These are phyloP conservation scores for Halocynthia roretzi DNA, from an alignment of 23 tunicate genomes.

Conservation along the genomic window DNA sequence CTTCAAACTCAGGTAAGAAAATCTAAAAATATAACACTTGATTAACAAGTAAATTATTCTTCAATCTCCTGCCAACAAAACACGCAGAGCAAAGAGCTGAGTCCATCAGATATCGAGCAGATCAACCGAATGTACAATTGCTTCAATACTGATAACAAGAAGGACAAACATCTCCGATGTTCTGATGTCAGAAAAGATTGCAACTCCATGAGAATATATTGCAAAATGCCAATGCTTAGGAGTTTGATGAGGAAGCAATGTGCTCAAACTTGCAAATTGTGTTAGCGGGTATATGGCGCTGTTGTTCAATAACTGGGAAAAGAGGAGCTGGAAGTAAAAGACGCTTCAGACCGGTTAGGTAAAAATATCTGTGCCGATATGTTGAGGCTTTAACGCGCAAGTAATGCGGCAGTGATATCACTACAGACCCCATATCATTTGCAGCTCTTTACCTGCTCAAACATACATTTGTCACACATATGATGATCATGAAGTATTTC, in stretches of 20 bases:
- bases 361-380: not conserved
- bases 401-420: not conserved
- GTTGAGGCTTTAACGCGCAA: not conserved
- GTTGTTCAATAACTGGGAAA: too few relatives aligned
- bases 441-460: not conserved
- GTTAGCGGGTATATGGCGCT: not conserved
- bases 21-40: too few relatives aligned
- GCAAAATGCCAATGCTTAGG: not conserved
- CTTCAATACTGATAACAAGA: not conserved
- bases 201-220: not conserved
- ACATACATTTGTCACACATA: too few relatives aligned
- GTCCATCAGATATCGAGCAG: not conserved
- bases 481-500: too few relatives aligned
- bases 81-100: not conserved
- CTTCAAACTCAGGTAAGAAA: constrained; percentile 3
- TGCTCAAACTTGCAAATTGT: not conserved
- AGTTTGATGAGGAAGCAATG: constrained; percentile 1
- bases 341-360: too few relatives aligned
- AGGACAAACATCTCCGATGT: not conserved
- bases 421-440: not conserved
- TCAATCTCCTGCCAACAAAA: too few relatives aligned
- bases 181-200: not conserved
- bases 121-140: constrained; percentile 3
- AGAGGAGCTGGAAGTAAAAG: too few relatives aligned
- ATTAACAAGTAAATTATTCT: too few relatives aligned